These are phyloP conservation scores for Stegophylla sp. DNA, from an alignment of 2,888 invertebrate species.

Conservation along the genomic window DNA sequence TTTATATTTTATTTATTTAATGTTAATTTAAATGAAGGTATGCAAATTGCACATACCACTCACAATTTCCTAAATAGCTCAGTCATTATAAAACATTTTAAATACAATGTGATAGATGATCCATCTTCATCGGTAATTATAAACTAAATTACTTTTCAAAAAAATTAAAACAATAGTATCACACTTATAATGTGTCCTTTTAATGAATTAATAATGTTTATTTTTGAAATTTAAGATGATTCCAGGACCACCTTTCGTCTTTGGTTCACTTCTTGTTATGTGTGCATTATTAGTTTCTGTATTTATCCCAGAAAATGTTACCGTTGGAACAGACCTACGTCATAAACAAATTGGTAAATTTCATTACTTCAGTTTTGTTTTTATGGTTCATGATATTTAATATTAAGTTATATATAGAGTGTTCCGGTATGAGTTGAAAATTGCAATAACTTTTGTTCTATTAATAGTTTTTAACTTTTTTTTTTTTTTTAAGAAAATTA, in stretches of 20 bases:
- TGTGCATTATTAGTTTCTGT: conserved; percentile 92
- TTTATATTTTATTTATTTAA: conserved; percentile 98
- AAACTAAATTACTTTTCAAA: not conserved
- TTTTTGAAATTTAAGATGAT: conserved; percentile 71
- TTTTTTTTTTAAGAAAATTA: too few species aligned
- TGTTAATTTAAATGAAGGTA: conserved; percentile 84
- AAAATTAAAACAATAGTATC: conserved; percentile 6
- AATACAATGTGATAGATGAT: conserved; percentile 39
- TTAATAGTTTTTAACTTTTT: too few species aligned
- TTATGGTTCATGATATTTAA: not conserved
- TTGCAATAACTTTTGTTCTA: too few species aligned
- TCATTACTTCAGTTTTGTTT: not conserved
- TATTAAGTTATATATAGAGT: not conserved
- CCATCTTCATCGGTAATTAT: conserved; percentile 48
- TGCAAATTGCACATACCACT: conserved; percentile 42
- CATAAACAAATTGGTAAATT: conserved; percentile 49
- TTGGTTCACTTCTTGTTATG: conserved; percentile 95
- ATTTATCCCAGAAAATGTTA: conserved; percentile 77
- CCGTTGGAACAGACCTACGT: conserved; percentile 13
- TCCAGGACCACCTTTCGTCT: conserved; percentile 97
- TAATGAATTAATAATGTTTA: not conserved
- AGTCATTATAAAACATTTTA: conserved; percentile 46
- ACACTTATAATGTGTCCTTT: not conserved
- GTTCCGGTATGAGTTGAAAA: too few species aligned
- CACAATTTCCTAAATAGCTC: conserved; percentile 29